Evolutionary conservation across 2,113 vertebrate species (phyloP).

Genomic region (Atherinomorus stipes): DNA sequence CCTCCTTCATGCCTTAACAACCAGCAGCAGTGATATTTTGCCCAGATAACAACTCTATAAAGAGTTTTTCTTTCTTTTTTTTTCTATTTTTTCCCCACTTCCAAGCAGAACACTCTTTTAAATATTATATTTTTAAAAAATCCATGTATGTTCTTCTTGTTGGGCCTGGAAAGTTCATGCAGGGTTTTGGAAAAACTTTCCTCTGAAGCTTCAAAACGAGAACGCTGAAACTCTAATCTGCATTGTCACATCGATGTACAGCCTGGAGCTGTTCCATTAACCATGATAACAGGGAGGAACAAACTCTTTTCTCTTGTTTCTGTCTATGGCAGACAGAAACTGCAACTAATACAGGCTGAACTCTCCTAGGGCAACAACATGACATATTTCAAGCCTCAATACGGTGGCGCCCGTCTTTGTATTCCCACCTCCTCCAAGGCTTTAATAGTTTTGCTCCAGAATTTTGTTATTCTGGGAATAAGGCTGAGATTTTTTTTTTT

Average conservation of each 20-base stretch:
- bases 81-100: background rate
- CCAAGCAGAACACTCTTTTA: conserved; percentile 16
- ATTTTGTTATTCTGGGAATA: conserved; percentile 34
- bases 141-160: conserved; percentile 34
- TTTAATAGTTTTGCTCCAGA: conserved; percentile 24
- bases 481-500: conserved; percentile 31
- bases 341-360: conserved; percentile 59
- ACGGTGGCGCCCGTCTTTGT: conserved; percentile 34
- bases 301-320: conserved; percentile 61
- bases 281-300: conserved; percentile 67
- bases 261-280: conserved; percentile 72
- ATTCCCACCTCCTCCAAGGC: conserved; percentile 48
- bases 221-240: conserved; percentile 64
- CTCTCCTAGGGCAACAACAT: conserved; percentile 60
- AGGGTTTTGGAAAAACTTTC: conserved; percentile 51
- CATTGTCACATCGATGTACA: conserved; percentile 67
- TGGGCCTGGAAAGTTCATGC: conserved; percentile 60
- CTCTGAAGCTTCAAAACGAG: conserved; percentile 43
- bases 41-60: conserved; percentile 33
- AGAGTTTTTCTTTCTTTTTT: background rate
- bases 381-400: conserved; percentile 60
- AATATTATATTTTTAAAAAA: conserved; percentile 50
- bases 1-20: conserved; percentile 13
- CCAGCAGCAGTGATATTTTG: conserved; percentile 12
- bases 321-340: conserved; percentile 50